These are phyloP conservation scores for Ammodytes marinus DNA, from an alignment of 2,113 vertebrate genomes.

Conservation along the genomic window DNA sequence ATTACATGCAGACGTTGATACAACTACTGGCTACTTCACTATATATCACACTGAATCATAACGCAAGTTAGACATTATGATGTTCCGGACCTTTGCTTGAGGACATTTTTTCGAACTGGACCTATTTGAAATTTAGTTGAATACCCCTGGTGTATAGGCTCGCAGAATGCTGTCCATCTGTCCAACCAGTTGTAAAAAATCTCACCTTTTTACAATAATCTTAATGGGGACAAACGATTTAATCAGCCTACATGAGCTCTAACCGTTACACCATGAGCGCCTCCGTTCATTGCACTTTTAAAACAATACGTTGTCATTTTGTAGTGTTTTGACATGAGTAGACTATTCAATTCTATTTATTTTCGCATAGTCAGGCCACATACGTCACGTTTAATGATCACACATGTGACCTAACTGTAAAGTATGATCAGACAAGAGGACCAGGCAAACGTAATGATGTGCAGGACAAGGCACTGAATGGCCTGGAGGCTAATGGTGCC, in stretches of 20 bases:
- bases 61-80: too few relatives aligned
- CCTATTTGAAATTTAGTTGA: too few relatives aligned
- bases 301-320: background rate
- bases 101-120: too few relatives aligned
- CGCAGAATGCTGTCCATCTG: too few relatives aligned
- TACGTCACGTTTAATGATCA: slow-evolving; percentile 33
- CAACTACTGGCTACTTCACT: too few relatives aligned
- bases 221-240: too few relatives aligned
- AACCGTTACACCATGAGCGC: background rate
- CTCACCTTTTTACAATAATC: too few relatives aligned
- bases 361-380: slow-evolving; percentile 1
- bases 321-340: background rate
- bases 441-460: slow-evolving; percentile 45
- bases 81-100: too few relatives aligned
- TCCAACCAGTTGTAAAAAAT: too few relatives aligned
- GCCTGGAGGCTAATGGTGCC: slow-evolving; percentile 65
- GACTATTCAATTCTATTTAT: background rate
- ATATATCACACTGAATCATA: too few relatives aligned
- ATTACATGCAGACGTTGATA: too few relatives aligned
- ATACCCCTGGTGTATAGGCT: too few relatives aligned
- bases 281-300: background rate
- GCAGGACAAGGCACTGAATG: slow-evolving; percentile 42
- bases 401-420: slow-evolving; percentile 42
- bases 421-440: slow-evolving; percentile 32
- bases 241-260: background rate